phyloP scores from a whole-genome alignment of 2,888 invertebrate species.

The Scelioninae gen. 1 region DNA sequence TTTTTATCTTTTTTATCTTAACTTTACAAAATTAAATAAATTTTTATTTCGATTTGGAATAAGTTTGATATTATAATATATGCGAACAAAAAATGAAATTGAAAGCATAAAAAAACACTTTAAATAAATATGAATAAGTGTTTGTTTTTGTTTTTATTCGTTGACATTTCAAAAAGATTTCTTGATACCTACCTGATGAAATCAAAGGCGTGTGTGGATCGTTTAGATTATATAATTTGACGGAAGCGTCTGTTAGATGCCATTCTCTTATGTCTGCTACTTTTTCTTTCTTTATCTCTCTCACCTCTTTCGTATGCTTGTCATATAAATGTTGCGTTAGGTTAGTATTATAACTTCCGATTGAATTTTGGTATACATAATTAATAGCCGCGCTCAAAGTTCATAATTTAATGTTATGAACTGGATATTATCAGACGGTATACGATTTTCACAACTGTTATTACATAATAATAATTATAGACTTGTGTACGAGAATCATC shows the following conservation, averaged over 20 bases:
- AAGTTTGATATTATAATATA: no score
- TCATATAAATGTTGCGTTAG: background rate
- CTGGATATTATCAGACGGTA: background rate
- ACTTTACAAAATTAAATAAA: no score
- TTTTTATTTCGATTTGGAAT: no score
- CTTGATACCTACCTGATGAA: background rate
- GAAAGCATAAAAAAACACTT: background rate
- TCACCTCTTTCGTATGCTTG: slow-evolving; percentile 1
- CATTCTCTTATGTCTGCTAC: background rate
- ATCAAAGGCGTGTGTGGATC: background rate
- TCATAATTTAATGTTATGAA: background rate
- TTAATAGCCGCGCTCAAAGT: background rate
- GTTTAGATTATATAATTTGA: slow-evolving; percentile 6
- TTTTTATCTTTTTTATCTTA: no score
- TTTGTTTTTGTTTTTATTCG: background rate
- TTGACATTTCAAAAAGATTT: background rate
- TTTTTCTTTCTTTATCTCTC: background rate
- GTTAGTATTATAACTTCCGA: slow-evolving; percentile 3
- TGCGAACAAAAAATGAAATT: no score
- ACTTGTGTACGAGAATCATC: no score
- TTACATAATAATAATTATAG: background rate
- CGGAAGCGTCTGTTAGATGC: slow-evolving; percentile 4
- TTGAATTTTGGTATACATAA: background rate
- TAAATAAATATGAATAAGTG: background rate
- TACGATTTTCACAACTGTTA: background rate